Percentiles rank a stretch among this genome's conserved stretches.
These are phyloP conservation scores for Leucania comma DNA, from an alignment of 2,888 invertebrate genomes.

Conservation along the genomic window DNA sequence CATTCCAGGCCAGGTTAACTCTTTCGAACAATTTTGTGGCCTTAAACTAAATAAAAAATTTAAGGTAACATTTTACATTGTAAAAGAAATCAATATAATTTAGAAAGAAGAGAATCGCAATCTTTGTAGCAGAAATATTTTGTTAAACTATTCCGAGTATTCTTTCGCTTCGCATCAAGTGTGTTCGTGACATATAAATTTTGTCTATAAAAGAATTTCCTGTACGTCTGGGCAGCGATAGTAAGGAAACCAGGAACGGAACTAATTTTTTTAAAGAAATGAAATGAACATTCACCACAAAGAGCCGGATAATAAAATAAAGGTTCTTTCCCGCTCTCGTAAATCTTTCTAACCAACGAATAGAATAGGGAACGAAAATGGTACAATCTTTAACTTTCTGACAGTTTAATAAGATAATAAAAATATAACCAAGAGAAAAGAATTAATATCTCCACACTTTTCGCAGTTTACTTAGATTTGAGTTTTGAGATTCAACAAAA, in stretches of 20 bases:
- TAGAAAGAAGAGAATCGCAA: slow-evolving; percentile 4
- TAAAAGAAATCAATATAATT: slow-evolving; percentile 19
- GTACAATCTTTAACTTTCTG: slow-evolving; percentile 88
- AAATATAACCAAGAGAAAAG: slow-evolving; percentile 82
- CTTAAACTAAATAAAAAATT: neutral
- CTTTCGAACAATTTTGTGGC: too few species aligned
- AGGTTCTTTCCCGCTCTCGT: slow-evolving; percentile 80
- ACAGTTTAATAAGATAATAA: slow-evolving; percentile 90
- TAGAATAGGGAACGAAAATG: slow-evolving; percentile 84
- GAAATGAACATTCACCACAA: slow-evolving; percentile 77
- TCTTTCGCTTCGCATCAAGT: slow-evolving; percentile 33
- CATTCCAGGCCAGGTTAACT: too few species aligned
- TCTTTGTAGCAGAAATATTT: slow-evolving; percentile 22
- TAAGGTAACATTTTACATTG: neutral
- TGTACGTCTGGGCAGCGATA: slow-evolving; percentile 60
- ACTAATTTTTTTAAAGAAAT: slow-evolving; percentile 64
- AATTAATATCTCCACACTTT: slow-evolving; percentile 68
- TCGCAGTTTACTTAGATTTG: slow-evolving; percentile 56
- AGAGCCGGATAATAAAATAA: slow-evolving; percentile 84
- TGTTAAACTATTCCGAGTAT: slow-evolving; percentile 35
- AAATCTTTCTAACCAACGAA: slow-evolving; percentile 83
- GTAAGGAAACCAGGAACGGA: slow-evolving; percentile 55
- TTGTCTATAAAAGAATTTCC: slow-evolving; percentile 61
- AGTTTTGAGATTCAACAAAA: slow-evolving; percentile 57
- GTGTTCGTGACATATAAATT: slow-evolving; percentile 58